These are phyloP conservation scores for Tipula helvola DNA, from an alignment of 2,888 invertebrate genomes.

Conservation along the genomic window DNA sequence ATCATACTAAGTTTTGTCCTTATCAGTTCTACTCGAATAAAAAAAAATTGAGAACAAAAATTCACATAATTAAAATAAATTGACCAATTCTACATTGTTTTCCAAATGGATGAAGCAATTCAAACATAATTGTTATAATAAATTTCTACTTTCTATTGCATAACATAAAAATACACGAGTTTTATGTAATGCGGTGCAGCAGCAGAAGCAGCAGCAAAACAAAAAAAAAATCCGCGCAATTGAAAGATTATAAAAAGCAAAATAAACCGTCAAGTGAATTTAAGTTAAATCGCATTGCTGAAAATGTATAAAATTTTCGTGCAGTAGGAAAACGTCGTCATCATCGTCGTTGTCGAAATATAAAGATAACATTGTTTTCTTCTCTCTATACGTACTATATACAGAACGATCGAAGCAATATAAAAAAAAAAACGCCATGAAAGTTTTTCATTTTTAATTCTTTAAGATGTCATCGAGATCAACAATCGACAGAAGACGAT, in stretches of 20 bases:
- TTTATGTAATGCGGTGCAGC: background rate
- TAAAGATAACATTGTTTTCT: background rate
- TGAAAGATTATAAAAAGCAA: background rate
- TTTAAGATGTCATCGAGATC: background rate
- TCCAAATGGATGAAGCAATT: background rate
- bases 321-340: background rate
- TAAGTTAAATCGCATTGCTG: background rate
- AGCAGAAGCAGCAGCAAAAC: background rate
- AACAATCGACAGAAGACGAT: conserved; percentile 4
- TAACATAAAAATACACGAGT: background rate
- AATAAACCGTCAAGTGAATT: background rate
- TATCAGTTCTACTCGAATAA: too few relatives aligned
- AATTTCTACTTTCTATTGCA: background rate
- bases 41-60: background rate
- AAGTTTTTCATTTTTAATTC: background rate
- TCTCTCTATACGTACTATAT: background rate
- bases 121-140: background rate
- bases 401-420: background rate
- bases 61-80: background rate
- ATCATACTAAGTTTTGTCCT: too few relatives aligned
- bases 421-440: background rate
- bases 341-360: background rate
- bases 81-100: background rate
- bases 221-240: background rate
- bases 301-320: background rate